A percentile compares a stretch with the other conserved stretches of the same genome.
phyloP scores from a whole-genome alignment of 2,113 vertebrate genomes.

The Bettongia penicillata region DNA sequence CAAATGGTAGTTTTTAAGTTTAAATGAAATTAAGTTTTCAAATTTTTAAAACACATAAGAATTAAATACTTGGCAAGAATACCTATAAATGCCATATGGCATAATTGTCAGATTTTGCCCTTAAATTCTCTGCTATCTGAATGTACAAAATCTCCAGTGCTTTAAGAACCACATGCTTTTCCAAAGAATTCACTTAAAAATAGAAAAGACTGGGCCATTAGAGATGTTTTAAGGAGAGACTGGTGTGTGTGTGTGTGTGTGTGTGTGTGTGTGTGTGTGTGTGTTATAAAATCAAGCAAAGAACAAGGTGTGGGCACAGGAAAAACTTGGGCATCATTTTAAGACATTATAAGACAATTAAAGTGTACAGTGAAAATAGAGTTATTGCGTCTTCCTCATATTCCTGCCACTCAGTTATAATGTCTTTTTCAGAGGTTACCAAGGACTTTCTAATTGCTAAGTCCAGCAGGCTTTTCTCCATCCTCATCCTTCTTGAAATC shows the following conservation, averaged over 20 bases:
- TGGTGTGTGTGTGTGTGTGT: neutral
- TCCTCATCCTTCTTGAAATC: neutral
- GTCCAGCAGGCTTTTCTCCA: neutral
- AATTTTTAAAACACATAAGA: constrained; percentile 32
- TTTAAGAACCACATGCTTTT: neutral
- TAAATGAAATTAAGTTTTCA: constrained; percentile 29
- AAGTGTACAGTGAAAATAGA: neutral
- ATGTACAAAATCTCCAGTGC: constrained; percentile 24
- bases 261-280: neutral
- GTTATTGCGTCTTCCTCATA: neutral
- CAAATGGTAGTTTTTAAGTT: constrained; percentile 35
- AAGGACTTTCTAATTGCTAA: neutral
- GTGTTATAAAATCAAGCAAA: neutral
- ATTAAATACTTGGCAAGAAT: constrained; percentile 57
- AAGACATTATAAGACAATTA: neutral
- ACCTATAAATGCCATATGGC: constrained; percentile 38
- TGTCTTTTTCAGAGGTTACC: neutral
- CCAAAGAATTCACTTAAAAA: neutral
- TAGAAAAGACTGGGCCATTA: neutral
- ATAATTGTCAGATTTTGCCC: constrained; percentile 7
- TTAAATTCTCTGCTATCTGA: neutral
- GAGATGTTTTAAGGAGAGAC: neutral
- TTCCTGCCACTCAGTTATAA: neutral
- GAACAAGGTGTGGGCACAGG: neutral
- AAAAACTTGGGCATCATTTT: neutral